Evolutionary conservation across 1,140 invertebrate genomes (phyloP).

Genomic region (Drosophila burlai): DNA sequence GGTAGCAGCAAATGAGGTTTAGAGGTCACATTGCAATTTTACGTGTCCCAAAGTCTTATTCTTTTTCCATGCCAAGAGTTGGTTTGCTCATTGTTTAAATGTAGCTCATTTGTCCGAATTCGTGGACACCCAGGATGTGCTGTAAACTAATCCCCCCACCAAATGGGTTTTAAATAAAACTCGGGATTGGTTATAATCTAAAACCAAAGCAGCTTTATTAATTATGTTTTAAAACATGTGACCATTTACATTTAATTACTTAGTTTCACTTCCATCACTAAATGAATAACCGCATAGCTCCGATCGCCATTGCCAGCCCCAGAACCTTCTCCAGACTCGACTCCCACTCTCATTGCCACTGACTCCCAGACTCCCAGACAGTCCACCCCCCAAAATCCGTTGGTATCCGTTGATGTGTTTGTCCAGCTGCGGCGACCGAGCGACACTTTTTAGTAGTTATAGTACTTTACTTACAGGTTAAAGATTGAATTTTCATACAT

Average conservation of each 20-base stretch:
- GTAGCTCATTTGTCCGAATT: too few species aligned
- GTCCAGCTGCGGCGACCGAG: slow-evolving; percentile 14
- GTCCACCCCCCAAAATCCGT: not conserved
- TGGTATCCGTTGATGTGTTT: not conserved
- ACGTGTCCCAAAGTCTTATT: too few species aligned
- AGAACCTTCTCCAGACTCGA: slow-evolving; percentile 6
- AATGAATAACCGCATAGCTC: slow-evolving; percentile 61
- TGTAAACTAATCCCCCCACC: not conserved
- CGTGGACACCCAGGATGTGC: not conserved
- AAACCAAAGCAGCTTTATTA: slow-evolving; percentile 62
- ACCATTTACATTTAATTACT: slow-evolving; percentile 75
- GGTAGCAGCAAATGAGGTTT: too few species aligned
- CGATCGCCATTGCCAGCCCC: slow-evolving; percentile 14
- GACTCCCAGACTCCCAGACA: slow-evolving; percentile 10
- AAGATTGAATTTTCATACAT: slow-evolving; percentile 25
- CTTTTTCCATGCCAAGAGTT: too few species aligned
- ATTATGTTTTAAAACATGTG: slow-evolving; percentile 56
- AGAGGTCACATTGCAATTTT: not conserved
- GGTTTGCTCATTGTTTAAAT: too few species aligned
- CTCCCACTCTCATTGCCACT: not conserved
- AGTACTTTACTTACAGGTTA: slow-evolving; percentile 47
- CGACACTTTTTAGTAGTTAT: slow-evolving; percentile 11
- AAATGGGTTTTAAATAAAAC: slow-evolving; percentile 2
- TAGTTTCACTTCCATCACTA: slow-evolving; percentile 50
- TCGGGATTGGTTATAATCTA: slow-evolving; percentile 18